A percentile compares a stretch with the other conserved stretches of the same genome.
Evolutionary conservation across 2,888 invertebrate genomes (phyloP).

Genomic region (Parasteatoda lunata): DNA sequence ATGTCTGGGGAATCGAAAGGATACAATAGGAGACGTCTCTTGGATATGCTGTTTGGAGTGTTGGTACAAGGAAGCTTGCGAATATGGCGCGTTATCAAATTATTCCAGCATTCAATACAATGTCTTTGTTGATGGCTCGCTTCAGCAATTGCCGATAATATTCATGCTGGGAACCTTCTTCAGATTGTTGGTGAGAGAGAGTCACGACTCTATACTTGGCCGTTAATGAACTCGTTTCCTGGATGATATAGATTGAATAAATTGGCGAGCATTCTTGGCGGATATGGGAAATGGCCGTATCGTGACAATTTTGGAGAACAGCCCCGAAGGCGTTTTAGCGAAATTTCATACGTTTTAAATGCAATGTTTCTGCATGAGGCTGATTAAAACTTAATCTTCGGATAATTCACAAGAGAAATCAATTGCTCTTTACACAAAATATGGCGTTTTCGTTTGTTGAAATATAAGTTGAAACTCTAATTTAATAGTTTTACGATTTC

Average conservation of each 20-base stretch:
- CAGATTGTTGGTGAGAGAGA: not conserved
- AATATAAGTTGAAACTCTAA: too few relatives aligned
- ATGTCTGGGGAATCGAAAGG: constrained; percentile 40
- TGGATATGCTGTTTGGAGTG: constrained; percentile 19
- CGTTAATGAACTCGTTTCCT: constrained; percentile 40
- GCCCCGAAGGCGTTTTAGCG: not conserved
- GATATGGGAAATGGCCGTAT: not conserved
- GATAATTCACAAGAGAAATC: not conserved
- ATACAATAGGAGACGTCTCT: constrained; percentile 30
- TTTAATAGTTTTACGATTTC: too few relatives aligned
- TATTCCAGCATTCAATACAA: constrained; percentile 36
- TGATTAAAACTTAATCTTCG: constrained; percentile 1
- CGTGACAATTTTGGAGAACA: not conserved
- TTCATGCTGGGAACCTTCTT: not conserved
- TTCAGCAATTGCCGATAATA: constrained; percentile 32
- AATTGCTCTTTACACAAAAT: not conserved
- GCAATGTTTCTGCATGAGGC: not conserved
- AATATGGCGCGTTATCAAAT: constrained; percentile 33
- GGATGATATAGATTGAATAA: constrained; percentile 39
- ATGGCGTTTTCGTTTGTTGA: too few relatives aligned
- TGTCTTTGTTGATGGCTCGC: constrained; percentile 33
- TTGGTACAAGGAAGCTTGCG: constrained; percentile 6
- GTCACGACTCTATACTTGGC: not conserved
- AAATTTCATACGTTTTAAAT: not conserved
- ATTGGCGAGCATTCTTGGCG: constrained; percentile 2